Evolutionary conservation across 2,113 vertebrate genomes (phyloP).

Genomic region (Campylorhamphus procurvoides): DNA sequence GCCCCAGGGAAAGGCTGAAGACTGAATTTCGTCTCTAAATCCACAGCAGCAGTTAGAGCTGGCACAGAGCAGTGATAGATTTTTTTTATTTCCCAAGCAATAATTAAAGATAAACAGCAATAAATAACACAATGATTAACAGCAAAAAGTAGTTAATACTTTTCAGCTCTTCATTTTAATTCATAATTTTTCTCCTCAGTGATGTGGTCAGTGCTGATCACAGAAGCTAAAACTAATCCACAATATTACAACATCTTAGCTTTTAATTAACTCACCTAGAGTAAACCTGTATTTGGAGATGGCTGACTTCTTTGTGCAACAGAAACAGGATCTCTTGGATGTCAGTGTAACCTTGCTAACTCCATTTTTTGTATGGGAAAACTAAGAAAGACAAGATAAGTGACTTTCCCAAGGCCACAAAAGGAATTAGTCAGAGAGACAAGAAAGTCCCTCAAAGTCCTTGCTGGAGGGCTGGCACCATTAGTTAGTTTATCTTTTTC

Average conservation of each 20-base stretch:
- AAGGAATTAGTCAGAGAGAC: conserved; percentile 39
- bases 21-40: conserved; percentile 74
- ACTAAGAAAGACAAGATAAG: conserved; percentile 42
- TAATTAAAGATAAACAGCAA: conserved; percentile 70
- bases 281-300: not conserved
- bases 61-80: conserved; percentile 55
- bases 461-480: conserved; percentile 31
- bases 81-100: conserved; percentile 44
- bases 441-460: conserved; percentile 41
- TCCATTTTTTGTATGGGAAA: conserved; percentile 19
- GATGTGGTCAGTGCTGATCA: not conserved
- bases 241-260: not conserved
- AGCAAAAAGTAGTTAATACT: conserved; percentile 17
- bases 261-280: not conserved
- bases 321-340: not conserved
- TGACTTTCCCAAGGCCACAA: conserved; percentile 59
- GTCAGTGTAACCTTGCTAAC: not conserved
- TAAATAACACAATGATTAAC: conserved; percentile 64
- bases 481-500: conserved; percentile 46
- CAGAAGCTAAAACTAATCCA: conserved; percentile 6
- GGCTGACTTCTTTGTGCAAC: not conserved
- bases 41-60: conserved; percentile 51
- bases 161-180: conserved; percentile 7
- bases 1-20: conserved; percentile 75
- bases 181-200: not conserved